Conservation (phyloP, 2,888 invertebrate species). For the Andrena fulva region DNA sequence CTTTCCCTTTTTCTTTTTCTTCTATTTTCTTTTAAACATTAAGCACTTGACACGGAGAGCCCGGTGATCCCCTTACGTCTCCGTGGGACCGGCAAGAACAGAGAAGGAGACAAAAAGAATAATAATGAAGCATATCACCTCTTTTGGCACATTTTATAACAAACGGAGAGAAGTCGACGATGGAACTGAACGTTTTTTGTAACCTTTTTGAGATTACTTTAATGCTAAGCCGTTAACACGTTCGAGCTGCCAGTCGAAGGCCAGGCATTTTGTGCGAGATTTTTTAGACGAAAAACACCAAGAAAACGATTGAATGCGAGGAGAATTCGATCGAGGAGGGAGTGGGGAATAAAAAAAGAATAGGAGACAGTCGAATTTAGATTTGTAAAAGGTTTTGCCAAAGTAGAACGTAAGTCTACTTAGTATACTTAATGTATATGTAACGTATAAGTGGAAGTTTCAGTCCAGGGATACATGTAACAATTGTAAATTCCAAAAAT, state of each 20-base stretch:
- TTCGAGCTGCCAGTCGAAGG: slow-evolving; percentile 68
- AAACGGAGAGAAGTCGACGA: slow-evolving; percentile 58
- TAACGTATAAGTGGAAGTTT: slow-evolving; percentile 64
- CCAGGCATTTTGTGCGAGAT: slow-evolving; percentile 67
- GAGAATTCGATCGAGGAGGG: slow-evolving; percentile 36
- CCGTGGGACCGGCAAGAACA: slow-evolving; percentile 10
- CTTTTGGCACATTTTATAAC: slow-evolving; percentile 68
- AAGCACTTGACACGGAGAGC: slow-evolving; percentile 42
- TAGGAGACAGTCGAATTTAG: slow-evolving; percentile 58
- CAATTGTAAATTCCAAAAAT: slow-evolving; percentile 77
- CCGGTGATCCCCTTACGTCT: slow-evolving; percentile 48
- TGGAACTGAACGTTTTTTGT: slow-evolving; percentile 69
- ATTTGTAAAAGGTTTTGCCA: slow-evolving; percentile 78
- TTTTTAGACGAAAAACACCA: slow-evolving; percentile 43
- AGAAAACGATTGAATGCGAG: slow-evolving; percentile 28
- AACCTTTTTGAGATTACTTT: slow-evolving; percentile 78
- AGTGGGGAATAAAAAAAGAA: background rate
- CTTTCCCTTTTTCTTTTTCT: slow-evolving; percentile 41
- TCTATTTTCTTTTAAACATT: slow-evolving; percentile 30
- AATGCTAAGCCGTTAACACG: slow-evolving; percentile 60
- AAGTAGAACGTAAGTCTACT: slow-evolving; percentile 79
- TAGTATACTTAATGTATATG: slow-evolving; percentile 75
- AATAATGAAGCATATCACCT: slow-evolving; percentile 67
- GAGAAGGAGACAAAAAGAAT: background rate
- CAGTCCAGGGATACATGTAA: slow-evolving; percentile 57